phyloP scores from a whole-genome alignment of 1,140 invertebrate genomes.

The Olivierus martensii region DNA sequence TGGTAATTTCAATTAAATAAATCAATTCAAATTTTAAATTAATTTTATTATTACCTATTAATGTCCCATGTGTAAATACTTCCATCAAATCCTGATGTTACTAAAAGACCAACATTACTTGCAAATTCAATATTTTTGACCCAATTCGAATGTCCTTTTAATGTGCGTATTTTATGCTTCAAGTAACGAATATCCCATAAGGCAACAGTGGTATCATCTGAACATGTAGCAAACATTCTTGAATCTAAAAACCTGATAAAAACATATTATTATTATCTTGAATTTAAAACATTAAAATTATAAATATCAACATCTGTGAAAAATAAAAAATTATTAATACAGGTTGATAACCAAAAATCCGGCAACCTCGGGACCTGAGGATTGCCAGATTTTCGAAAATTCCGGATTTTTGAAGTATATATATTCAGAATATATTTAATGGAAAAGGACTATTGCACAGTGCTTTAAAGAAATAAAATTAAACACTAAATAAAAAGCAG shows the following conservation, averaged over 20 bases:
- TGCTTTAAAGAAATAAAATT: too few species aligned
- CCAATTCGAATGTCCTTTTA: slow-evolving; percentile 85
- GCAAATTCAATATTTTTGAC: slow-evolving; percentile 94
- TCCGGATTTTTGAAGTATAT: too few species aligned
- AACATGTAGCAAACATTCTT: slow-evolving; percentile 79
- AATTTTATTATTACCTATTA: slow-evolving; percentile 48
- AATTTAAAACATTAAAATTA: too few species aligned
- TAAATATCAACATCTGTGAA: too few species aligned
- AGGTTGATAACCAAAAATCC: too few species aligned
- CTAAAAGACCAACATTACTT: slow-evolving; percentile 61
- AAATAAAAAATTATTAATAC: too few species aligned
- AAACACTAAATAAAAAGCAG: too few species aligned
- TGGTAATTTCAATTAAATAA: neutral
- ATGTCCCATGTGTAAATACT: slow-evolving; percentile 91
- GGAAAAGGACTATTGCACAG: too few species aligned
- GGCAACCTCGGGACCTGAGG: too few species aligned
- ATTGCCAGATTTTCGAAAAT: too few species aligned
- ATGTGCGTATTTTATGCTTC: slow-evolving; percentile 49
- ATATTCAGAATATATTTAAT: too few species aligned
- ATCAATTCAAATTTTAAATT: neutral
- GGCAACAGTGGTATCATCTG: slow-evolving; percentile 81
- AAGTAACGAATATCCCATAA: slow-evolving; percentile 82
- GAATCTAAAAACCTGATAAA: slow-evolving; percentile 65
- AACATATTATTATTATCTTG: too few species aligned
- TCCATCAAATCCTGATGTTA: slow-evolving; percentile 85